Conservation (phyloP, 2,797 vertebrate species). For the Myripristis murdjan region DNA sequence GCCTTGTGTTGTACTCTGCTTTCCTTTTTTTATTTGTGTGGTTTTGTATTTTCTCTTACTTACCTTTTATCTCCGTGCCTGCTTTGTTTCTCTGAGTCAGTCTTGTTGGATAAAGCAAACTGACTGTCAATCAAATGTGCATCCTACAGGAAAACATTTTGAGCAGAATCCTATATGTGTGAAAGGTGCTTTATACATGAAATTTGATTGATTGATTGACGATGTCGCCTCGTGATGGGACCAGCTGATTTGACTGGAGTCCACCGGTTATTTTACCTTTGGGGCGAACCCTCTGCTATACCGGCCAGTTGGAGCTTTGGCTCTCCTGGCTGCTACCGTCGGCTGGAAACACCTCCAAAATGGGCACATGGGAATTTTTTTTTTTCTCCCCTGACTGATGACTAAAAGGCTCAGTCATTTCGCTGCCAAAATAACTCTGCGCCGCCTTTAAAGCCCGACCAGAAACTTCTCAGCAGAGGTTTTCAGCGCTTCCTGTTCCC, state of each 20-base stretch:
- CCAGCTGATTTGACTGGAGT: neutral
- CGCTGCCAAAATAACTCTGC: constrained; percentile 11
- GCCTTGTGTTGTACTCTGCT: too few relatives aligned
- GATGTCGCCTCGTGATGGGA: too few relatives aligned
- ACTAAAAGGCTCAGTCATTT: constrained; percentile 1
- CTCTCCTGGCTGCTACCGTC: neutral
- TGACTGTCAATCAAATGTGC: too few relatives aligned
- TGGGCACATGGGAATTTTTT: neutral
- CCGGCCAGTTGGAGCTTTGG: neutral
- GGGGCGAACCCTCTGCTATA: neutral
- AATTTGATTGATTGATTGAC: too few relatives aligned
- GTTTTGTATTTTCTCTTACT: too few relatives aligned
- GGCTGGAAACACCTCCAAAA: neutral
- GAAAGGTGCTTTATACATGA: too few relatives aligned
- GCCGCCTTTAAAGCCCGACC: constrained; percentile 14
- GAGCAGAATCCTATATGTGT: too few relatives aligned
- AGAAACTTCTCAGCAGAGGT: constrained; percentile 22
- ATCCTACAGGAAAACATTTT: too few relatives aligned
- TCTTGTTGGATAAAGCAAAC: too few relatives aligned
- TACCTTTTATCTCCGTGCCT: too few relatives aligned
- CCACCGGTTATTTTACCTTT: neutral
- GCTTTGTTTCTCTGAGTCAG: too few relatives aligned
- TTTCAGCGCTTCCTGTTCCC: constrained; percentile 17
- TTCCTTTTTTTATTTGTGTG: too few relatives aligned
- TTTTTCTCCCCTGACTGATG: neutral